Evolutionary conservation across 2,888 invertebrate genomes (phyloP), one percentile per base, ranked within the genome.

Genomic region (Apamea crenata): DNA sequence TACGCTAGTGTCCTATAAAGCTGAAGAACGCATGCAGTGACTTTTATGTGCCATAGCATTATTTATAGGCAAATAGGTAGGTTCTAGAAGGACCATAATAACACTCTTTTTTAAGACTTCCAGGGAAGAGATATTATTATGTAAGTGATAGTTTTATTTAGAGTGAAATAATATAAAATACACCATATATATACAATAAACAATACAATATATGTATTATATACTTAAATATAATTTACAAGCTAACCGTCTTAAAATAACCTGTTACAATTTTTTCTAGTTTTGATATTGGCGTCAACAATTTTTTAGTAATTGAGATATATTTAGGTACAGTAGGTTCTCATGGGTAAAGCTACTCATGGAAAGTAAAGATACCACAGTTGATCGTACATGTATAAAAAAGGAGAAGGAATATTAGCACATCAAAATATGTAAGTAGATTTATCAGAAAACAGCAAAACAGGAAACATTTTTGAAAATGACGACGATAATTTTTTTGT

Each of bases 1-100:
- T 81, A 25, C 7, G 67, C 40, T 61, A 59, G 44, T 75, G 2
- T 32, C 74, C 74, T 61, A 75, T 80, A 80, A 74, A 80, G 25
- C 44, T 80, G 50, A 21, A 59, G 50, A 32, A 7, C 32, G 67
- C 32, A 68, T 18, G n/a, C 53, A 44, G 50, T 61, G 4, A 47
- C 16, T 47, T 63, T 25, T 63, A 63, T 61, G 56, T 32, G 4
- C 18, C 25, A 56, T 78, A n/a, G 21, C n/a, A 65, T 16, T 71
- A 10, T 71, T 78, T 78, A 63, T 25, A 53, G 40, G 14, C 14
- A 40, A 78, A 44, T n/a, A 56, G 4, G 12, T 36, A 50, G 21
- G 25, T 69, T 47, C 70, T 70, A 36, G 56, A n/a, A 32, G 6
- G 10, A 36, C 2, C 10, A 53, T 18, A 36, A 53, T 18, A 36